Base-by-base conservation (phyloP, 2,888 invertebrate genomes). In the Andrena trimmerana region DNA sequence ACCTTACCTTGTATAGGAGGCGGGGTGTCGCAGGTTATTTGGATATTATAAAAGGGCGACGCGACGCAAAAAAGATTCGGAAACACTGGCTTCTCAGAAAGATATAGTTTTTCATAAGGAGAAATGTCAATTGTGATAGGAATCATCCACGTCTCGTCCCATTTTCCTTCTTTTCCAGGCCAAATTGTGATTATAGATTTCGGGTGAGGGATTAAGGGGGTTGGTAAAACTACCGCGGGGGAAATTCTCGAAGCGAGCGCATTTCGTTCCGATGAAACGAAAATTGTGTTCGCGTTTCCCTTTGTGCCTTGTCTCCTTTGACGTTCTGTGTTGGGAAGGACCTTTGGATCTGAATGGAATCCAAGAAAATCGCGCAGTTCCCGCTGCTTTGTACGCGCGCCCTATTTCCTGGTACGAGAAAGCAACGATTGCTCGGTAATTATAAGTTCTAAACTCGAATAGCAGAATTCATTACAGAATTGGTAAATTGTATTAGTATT, bases 221-320 rank as follows among this genome's bases (percentile, higher is more conserved):
- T 27, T 67, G 4, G 27, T 48, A 27, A 29, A 66, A 73, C 42
- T 33, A 20, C 13, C 16, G 20, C 16, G 42, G 27, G 7, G 62
- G 20, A 71, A 68, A 75, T 67, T 79, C 50, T 62, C 20, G 31
- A n/a, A 66, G 52, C 60, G 52, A 24, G 27, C 24, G 60, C 52
- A 62, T 70, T 75, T 54, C 59, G 57, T 31, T 60, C n/a, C 52
- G 42, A 52, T 50, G 42, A 54, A 65, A 72, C 62, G 57, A 75
- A 82, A 79, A 79, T 79, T 79, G 66, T 33, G 48, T 80, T 67
- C 71, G 33, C 62, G 27, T 70, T 59, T 70, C 74, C 52, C 79
- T 75, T 79, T 79, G 74, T 67, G n/a, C 65, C 62, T 27, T 16
- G 31, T 48, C 62, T 79, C 57, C 67, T 75, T 71, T 54, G 75